Conservation (phyloP, 2,113 vertebrate species). For the Oreochromis aureus region DNA sequence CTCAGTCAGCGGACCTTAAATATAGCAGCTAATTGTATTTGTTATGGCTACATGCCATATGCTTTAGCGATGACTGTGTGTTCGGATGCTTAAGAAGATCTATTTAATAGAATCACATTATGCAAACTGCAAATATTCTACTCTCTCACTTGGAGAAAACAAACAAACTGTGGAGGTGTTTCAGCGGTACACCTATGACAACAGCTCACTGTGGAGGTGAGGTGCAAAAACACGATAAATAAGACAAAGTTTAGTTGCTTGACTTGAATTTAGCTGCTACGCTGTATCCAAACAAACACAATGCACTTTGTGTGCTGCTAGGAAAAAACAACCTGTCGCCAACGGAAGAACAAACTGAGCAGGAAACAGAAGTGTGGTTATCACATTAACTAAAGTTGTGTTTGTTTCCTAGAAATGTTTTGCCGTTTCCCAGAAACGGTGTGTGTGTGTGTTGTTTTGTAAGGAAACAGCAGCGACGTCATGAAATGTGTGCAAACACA, state of each 20-base stretch:
- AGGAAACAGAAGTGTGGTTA: conserved; percentile 42
- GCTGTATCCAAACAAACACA: not conserved
- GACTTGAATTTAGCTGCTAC: not conserved
- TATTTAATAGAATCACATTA: not conserved
- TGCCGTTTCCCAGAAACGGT: conserved; percentile 15
- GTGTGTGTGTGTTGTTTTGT: not conserved
- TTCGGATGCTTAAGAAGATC: not conserved
- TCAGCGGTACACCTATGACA: not conserved
- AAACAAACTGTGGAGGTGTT: not conserved
- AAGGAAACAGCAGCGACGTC: not conserved
- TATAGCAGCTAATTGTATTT: not conserved
- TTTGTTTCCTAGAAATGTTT: conserved; percentile 24
- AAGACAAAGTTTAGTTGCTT: not conserved
- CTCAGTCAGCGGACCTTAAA: not conserved
- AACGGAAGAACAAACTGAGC: not conserved
- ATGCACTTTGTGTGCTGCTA: not conserved
- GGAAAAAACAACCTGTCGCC: not conserved
- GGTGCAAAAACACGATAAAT: not conserved
- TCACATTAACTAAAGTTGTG: not conserved
- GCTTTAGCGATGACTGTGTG: not conserved
- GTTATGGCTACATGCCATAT: not conserved
- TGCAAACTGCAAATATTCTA: not conserved
- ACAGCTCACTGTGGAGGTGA: not conserved
- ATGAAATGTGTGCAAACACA: not conserved
- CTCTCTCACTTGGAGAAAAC: not conserved